phyloP scores from a whole-genome alignment of 2,888 invertebrate species.

The Ochlodes sylvanus region DNA sequence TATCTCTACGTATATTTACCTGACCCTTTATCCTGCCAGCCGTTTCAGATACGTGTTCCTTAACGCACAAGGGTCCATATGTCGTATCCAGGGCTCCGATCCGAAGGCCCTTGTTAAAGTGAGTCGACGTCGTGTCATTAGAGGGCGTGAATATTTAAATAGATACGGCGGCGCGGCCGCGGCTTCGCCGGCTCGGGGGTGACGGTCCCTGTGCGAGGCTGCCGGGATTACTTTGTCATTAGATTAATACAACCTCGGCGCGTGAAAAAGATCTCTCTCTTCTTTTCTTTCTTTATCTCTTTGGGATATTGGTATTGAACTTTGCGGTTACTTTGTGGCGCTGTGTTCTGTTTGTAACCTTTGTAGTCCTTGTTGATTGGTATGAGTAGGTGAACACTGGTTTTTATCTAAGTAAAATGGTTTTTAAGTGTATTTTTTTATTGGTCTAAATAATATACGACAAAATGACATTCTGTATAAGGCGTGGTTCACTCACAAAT shows the following conservation, averaged over 20 bases:
- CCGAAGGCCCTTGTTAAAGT: constrained; percentile 66
- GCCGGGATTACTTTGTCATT: constrained; percentile 74
- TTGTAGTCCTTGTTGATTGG: too few relatives aligned
- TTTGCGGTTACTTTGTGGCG: too few relatives aligned
- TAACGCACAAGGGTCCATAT: constrained; percentile 22
- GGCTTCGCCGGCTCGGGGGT: constrained; percentile 48
- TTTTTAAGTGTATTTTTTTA: too few relatives aligned
- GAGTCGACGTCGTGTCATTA: constrained; percentile 75
- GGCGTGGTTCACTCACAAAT: too few relatives aligned
- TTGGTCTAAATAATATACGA: too few relatives aligned
- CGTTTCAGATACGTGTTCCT: constrained; percentile 19
- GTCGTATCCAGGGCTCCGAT: constrained; percentile 44
- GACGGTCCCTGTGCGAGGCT: constrained; percentile 66
- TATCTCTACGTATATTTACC: constrained; percentile 1
- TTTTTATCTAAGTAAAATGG: too few relatives aligned
- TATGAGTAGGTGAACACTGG: too few relatives aligned
- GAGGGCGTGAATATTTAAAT: constrained; percentile 80
- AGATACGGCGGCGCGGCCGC: constrained; percentile 68
- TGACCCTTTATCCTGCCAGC: constrained; percentile 2
- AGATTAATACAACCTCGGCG: constrained; percentile 63
- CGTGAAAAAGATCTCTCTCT: too few relatives aligned
- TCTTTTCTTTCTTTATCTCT: too few relatives aligned
- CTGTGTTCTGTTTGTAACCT: too few relatives aligned
- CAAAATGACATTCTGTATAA: too few relatives aligned
- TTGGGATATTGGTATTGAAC: too few relatives aligned